Conservation (phyloP, 2,888 invertebrate species). For the Callosobruchus maculatus region DNA sequence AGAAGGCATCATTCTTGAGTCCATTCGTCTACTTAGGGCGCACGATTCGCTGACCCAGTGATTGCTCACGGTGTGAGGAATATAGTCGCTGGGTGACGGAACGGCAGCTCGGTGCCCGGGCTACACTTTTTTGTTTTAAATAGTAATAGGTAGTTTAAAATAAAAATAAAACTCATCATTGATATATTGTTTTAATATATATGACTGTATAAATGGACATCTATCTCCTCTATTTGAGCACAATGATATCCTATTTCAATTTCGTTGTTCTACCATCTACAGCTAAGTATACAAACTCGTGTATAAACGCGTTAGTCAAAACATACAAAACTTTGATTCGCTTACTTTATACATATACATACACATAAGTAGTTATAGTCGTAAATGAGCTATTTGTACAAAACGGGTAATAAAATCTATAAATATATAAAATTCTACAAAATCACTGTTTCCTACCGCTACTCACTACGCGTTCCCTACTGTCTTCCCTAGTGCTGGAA, state of each 20-base stretch:
- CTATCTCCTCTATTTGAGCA: background rate
- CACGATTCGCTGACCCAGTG: too few relatives aligned
- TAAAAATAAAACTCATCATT: background rate
- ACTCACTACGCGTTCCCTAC: slow-evolving; percentile 59
- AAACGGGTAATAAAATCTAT: background rate
- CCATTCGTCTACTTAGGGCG: too few relatives aligned
- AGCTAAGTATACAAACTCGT: background rate
- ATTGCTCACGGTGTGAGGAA: too few relatives aligned
- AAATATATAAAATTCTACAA: background rate
- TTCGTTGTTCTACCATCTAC: background rate
- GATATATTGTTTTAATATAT: background rate
- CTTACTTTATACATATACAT: background rate
- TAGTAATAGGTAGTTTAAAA: background rate
- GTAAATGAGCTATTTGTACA: background rate
- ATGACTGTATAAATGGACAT: background rate
- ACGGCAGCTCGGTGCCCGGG: too few relatives aligned
- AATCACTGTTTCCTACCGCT: slow-evolving; percentile 45
- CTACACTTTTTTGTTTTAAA: too few relatives aligned
- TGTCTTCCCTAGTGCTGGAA: slow-evolving; percentile 64
- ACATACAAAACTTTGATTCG: background rate
- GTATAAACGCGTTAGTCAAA: background rate
- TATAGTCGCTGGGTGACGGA: too few relatives aligned
- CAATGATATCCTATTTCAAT: background rate
- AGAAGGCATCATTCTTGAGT: too few relatives aligned
- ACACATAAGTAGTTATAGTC: background rate